Evolutionary conservation across 2,797 vertebrate genomes (phyloP), one percentile per base, ranked within the genome.

Genomic region (Orestias chungarensis): DNA sequence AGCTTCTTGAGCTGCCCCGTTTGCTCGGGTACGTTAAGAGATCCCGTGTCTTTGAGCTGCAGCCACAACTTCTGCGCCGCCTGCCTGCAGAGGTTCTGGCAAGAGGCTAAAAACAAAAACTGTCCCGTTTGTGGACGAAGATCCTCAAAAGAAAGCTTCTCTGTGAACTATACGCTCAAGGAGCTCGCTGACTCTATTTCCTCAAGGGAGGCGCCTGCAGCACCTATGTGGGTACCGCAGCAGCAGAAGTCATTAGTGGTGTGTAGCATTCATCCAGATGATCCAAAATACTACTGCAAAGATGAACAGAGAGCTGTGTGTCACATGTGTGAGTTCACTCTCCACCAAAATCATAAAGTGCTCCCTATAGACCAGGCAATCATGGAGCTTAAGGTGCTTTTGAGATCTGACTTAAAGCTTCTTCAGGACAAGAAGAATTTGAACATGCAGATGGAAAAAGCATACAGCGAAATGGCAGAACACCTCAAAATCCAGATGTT

Each of bases 61-160:
- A 91, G 91, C 57, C 95, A 95, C 90, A 95, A 88, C 83, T 94
- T 95, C 85, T 95, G 94, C 88, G 90, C 82, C 50, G 80, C 31
- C 29, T 95, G 95, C 33, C 81, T 95, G 73, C 70, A 78, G 59
- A 27, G 76, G 0, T 91, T 84, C 73, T 95, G 95, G 94, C 79
- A 89, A 23, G 79, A 73, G 49, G 43, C 83, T 64, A 1, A 57
- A 9, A 67, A 65, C 67, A 75, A 64, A 31, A 85, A 68, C 52
- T 87, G 79, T 71, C 81, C 78, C 0, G 27, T 71, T 55, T 83
- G 81, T 73, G 69, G 59, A 59, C 84, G 46, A 12, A 78, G 31
- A 31, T 74, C 46, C 0, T 85, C 74, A 20, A 74, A 46, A 0
- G 31, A 68, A 0, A 0, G 7, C 9, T 20, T 6, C 0, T 0